Evolutionary conservation across 1,140 invertebrate species (phyloP).

Genomic region (Drosophila navojoa): DNA sequence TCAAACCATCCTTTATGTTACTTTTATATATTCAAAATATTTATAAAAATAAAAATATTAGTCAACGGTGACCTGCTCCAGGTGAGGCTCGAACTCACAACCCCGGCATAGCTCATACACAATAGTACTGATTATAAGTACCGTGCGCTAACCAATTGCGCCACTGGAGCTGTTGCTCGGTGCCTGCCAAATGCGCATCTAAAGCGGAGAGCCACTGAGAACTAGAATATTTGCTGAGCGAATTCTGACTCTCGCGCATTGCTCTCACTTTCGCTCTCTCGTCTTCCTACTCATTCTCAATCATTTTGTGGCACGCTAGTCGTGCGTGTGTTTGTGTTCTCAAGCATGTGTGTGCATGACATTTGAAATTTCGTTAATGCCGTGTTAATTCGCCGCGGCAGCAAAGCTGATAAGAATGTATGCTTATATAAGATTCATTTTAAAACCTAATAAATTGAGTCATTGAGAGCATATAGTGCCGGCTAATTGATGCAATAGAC

Average conservation of each 20-base stretch:
- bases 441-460: slow-evolving; percentile 19
- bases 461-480: slow-evolving; percentile 4
- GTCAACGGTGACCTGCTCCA: slow-evolving; percentile 87
- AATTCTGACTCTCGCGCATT: slow-evolving; percentile 4
- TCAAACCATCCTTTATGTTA: neutral
- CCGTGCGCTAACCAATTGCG: slow-evolving; percentile 99
- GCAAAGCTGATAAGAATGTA: slow-evolving; percentile 44
- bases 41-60: slow-evolving; percentile 83
- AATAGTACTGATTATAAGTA: slow-evolving; percentile 94
- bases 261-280: slow-evolving; percentile 6
- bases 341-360: neutral
- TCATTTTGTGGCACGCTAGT: slow-evolving; percentile 27
- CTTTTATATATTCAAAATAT: neutral
- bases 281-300: slow-evolving; percentile 3
- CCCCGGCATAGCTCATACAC: slow-evolving; percentile 95
- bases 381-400: slow-evolving; percentile 31
- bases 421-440: slow-evolving; percentile 1
- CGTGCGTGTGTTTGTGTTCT: neutral
- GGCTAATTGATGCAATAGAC: slow-evolving; percentile 41
- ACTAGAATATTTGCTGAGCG: slow-evolving; percentile 57
- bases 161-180: slow-evolving; percentile 98
- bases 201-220: slow-evolving; percentile 86
- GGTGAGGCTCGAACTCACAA: slow-evolving; percentile 99
- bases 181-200: slow-evolving; percentile 98
- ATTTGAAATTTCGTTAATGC: slow-evolving; percentile 24